Conservation (phyloP, 2,888 invertebrate genomes). For the Abrostola tripartita region DNA sequence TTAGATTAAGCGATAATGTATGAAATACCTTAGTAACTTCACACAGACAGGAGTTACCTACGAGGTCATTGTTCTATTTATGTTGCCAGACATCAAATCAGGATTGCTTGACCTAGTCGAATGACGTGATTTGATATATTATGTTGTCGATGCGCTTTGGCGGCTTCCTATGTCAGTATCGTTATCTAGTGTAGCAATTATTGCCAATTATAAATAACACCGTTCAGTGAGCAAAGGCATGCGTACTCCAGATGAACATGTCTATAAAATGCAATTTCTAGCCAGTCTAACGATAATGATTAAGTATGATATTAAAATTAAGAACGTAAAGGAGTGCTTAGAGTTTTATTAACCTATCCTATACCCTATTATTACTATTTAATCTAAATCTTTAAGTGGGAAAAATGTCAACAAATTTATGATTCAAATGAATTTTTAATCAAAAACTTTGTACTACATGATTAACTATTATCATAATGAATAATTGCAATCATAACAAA, state of each 20-base stretch:
- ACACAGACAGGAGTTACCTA: conserved; percentile 23
- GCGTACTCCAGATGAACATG: background rate
- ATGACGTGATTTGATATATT: conserved; percentile 31
- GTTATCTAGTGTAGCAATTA: conserved; percentile 35
- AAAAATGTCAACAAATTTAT: too few relatives aligned
- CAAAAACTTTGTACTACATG: background rate
- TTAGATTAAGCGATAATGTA: conserved; percentile 44
- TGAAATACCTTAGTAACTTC: conserved; percentile 24
- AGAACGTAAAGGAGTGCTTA: too few relatives aligned
- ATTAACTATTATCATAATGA: background rate
- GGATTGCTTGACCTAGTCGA: conserved; percentile 37
- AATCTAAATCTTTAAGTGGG: too few relatives aligned
- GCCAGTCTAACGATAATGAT: too few relatives aligned
- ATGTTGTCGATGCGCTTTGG: conserved; percentile 33
- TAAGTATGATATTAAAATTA: too few relatives aligned
- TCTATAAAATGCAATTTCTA: background rate
- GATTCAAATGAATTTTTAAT: too few relatives aligned
- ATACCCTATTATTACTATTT: too few relatives aligned
- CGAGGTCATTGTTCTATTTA: conserved; percentile 36
- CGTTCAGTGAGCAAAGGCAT: conserved; percentile 15
- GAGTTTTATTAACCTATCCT: too few relatives aligned
- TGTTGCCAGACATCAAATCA: conserved; percentile 32
- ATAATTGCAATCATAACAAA: background rate
- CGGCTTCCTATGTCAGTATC: conserved; percentile 19
- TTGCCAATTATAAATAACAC: conserved; percentile 40